A percentile compares a stretch with the other conserved stretches of the same genome.
These are phyloP conservation scores for Canis aureus DNA, from an alignment of 2,113 vertebrate genomes.

Conservation along the genomic window DNA sequence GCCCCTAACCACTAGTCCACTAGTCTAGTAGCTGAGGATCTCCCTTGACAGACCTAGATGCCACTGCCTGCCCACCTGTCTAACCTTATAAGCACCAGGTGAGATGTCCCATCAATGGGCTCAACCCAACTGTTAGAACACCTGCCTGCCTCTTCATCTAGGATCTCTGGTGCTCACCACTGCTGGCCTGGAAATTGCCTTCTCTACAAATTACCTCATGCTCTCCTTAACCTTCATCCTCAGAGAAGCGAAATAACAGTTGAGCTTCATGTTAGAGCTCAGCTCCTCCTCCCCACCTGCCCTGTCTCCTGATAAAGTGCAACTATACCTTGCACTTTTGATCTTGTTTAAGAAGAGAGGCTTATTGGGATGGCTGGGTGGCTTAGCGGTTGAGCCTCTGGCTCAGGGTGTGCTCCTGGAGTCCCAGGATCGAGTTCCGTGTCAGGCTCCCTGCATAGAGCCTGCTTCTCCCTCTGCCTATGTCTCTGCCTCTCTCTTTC, in stretches of 20 bases:
- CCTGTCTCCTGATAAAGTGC: background rate
- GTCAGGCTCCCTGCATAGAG: too few species aligned
- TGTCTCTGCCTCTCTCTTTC: too few species aligned
- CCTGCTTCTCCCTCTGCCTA: too few species aligned
- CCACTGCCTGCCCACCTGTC: background rate
- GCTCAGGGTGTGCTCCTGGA: too few species aligned
- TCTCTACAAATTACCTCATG: slow-evolving; percentile 1
- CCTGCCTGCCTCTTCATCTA: background rate
- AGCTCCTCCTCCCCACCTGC: background rate
- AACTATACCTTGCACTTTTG: slow-evolving; percentile 22
- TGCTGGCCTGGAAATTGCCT: background rate
- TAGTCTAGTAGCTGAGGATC: background rate
- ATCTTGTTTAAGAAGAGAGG: background rate
- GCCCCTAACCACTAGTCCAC: background rate
- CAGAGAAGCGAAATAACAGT: slow-evolving; percentile 4
- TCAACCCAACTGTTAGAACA: slow-evolving; percentile 4
- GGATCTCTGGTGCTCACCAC: background rate
- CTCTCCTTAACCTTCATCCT: background rate
- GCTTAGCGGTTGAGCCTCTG: too few species aligned
- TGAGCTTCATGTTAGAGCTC: background rate
- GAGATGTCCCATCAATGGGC: background rate
- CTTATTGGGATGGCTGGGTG: background rate
- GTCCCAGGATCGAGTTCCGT: too few species aligned
- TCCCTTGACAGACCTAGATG: background rate
- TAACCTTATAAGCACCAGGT: background rate